Evolutionary conservation across 2,888 invertebrate species (phyloP).

Genomic region (Diabrotica balteata): DNA sequence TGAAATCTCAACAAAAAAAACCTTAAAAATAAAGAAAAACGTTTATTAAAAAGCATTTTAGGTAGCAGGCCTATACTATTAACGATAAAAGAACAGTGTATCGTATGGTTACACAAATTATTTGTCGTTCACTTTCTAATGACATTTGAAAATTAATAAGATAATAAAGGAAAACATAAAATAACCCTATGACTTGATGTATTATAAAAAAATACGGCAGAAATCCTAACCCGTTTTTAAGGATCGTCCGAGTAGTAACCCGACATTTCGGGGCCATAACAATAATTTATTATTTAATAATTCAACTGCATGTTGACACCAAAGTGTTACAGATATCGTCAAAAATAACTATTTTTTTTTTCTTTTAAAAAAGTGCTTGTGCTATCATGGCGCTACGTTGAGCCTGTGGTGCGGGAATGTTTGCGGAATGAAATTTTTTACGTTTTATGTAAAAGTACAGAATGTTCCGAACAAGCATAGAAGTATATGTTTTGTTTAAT

Average conservation of each 20-base stretch:
- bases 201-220: no score
- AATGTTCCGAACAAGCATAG: not conserved
- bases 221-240: not conserved
- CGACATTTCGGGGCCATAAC: constrained; percentile 43
- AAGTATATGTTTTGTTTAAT: no score
- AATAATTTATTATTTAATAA: constrained; percentile 36
- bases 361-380: constrained; percentile 7
- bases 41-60: no score
- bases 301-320: constrained; percentile 30
- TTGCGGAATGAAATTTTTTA: constrained; percentile 6
- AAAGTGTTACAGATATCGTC: constrained; percentile 34
- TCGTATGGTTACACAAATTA: no score
- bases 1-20: no score
- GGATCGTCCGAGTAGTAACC: not conserved
- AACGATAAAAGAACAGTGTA: no score
- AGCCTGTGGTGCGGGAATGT: constrained; percentile 1
- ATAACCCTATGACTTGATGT: no score
- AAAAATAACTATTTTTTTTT: constrained; percentile 38
- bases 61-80: no score
- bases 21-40: no score
- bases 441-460: not conserved
- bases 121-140: no score
- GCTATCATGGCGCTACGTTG: not conserved
- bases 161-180: no score
- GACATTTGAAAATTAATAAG: no score